Percentiles rank a stretch among this genome's conserved stretches.
These are phyloP conservation scores for Drosophila koepferae DNA, from an alignment of 2,888 invertebrate genomes.

Conservation along the genomic window DNA sequence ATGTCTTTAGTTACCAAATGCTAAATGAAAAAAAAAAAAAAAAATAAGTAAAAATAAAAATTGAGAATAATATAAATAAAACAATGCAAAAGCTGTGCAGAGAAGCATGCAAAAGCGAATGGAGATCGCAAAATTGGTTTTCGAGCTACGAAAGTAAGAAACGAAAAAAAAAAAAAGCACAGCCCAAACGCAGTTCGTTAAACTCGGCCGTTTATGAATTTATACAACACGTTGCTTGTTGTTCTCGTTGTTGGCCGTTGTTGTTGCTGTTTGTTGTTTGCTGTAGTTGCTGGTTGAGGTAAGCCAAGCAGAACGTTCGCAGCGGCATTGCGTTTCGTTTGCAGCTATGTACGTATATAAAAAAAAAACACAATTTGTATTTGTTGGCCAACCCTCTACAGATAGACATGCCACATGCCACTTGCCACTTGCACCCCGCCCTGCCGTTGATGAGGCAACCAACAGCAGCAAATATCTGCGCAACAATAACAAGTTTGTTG, in stretches of 20 bases:
- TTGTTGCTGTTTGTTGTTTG: slow-evolving; percentile 7
- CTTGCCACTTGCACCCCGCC: not conserved
- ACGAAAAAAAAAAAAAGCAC: slow-evolving; percentile 28
- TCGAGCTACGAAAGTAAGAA: slow-evolving; percentile 11
- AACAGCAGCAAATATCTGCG: slow-evolving; percentile 9
- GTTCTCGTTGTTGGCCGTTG: slow-evolving; percentile 16
- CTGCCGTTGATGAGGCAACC: slow-evolving; percentile 21
- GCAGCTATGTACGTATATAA: slow-evolving; percentile 42
- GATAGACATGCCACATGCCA: not conserved
- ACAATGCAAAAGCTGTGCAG: slow-evolving; percentile 52
- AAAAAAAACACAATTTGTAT: slow-evolving; percentile 61
- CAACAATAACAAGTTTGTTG: slow-evolving; percentile 35
- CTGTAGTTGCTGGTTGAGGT: slow-evolving; percentile 43
- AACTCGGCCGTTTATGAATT: slow-evolving; percentile 71
- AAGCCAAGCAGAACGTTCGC: slow-evolving; percentile 70
- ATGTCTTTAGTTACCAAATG: slow-evolving; percentile 25
- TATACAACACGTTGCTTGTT: slow-evolving; percentile 54
- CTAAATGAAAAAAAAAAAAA: not conserved
- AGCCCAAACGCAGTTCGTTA: slow-evolving; percentile 68
- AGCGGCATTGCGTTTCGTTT: slow-evolving; percentile 50
- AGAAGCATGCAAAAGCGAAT: slow-evolving; percentile 52
- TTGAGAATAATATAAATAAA: slow-evolving; percentile 8
- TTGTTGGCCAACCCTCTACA: slow-evolving; percentile 21
- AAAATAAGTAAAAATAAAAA: not conserved
- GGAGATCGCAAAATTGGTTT: slow-evolving; percentile 56